Evolutionary conservation across 2,113 vertebrate genomes (phyloP).

Genomic region (Tonatia bakeri): DNA sequence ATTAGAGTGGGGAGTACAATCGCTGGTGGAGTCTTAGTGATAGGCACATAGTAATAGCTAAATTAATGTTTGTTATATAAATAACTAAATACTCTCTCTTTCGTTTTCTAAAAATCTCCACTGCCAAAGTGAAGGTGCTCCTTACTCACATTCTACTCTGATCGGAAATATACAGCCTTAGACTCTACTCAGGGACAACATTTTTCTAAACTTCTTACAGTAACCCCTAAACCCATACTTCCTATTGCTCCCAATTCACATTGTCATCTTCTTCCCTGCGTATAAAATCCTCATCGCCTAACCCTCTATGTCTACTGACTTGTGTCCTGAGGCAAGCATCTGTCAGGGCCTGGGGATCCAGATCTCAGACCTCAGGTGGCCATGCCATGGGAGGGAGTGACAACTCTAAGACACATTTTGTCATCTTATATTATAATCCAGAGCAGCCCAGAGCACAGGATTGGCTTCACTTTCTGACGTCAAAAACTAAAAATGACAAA

Average conservation of each 20-base stretch:
- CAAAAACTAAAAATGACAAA: conserved; percentile 60
- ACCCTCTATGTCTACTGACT: not conserved
- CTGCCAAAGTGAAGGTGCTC: not conserved
- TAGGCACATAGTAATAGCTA: not conserved
- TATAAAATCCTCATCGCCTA: not conserved
- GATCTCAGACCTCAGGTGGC: not conserved
- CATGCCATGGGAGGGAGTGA: not conserved
- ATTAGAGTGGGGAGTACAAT: not conserved
- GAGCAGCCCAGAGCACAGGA: not conserved
- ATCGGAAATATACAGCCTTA: not conserved
- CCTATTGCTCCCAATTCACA: not conserved
- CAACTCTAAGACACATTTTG: not conserved
- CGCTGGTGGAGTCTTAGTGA: not conserved
- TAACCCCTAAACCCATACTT: not conserved
- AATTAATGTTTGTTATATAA: not conserved
- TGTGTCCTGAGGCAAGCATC: not conserved
- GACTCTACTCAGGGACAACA: not conserved
- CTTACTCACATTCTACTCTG: not conserved
- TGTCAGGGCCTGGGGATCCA: not conserved
- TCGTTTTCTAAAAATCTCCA: not conserved
- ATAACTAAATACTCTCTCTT: not conserved
- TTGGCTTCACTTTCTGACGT: conserved; percentile 64
- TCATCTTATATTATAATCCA: conserved; percentile 20
- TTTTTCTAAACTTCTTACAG: not conserved
- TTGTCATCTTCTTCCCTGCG: not conserved